Conservation (phyloP, 2,888 invertebrate genomes). For the Crocallis elinguaria region DNA sequence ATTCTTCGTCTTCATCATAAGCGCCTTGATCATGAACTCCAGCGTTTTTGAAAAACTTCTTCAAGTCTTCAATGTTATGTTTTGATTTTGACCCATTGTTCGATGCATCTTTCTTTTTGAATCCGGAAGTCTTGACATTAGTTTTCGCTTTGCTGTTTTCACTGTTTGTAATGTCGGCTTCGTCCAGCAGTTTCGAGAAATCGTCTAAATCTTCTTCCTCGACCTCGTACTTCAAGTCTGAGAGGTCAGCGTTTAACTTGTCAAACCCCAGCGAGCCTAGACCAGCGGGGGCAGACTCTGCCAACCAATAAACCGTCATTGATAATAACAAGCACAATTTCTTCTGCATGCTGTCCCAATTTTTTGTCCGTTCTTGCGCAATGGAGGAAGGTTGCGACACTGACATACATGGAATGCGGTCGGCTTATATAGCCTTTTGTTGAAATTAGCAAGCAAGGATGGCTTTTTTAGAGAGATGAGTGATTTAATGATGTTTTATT, state of each 20-base stretch:
- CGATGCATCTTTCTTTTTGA: constrained; percentile 57
- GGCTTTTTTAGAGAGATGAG: constrained; percentile 63
- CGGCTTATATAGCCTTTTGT: constrained; percentile 73
- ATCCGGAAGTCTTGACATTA: constrained; percentile 53
- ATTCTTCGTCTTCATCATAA: constrained; percentile 69
- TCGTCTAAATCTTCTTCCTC: constrained; percentile 68
- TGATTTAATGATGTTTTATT: constrained; percentile 48
- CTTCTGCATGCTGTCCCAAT: constrained; percentile 59
- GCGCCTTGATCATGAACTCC: constrained; percentile 59
- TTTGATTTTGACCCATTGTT: constrained; percentile 59
- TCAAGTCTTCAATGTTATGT: constrained; percentile 61
- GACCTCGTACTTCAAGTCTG: constrained; percentile 61
- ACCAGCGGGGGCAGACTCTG: constrained; percentile 59
- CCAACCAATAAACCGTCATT: constrained; percentile 58
- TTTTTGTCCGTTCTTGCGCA: constrained; percentile 67
- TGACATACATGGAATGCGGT: constrained; percentile 76
- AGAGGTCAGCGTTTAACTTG: constrained; percentile 62
- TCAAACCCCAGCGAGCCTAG: constrained; percentile 60
- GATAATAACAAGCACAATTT: constrained; percentile 59
- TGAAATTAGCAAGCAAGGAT: constrained; percentile 68
- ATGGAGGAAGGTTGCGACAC: constrained; percentile 80
- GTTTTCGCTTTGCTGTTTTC: constrained; percentile 42
- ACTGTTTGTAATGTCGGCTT: constrained; percentile 35
- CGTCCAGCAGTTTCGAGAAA: constrained; percentile 57
- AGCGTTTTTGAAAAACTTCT: constrained; percentile 59